phyloP scores from a whole-genome alignment of 2,797 vertebrate species.

The Mus minutoides region DNA sequence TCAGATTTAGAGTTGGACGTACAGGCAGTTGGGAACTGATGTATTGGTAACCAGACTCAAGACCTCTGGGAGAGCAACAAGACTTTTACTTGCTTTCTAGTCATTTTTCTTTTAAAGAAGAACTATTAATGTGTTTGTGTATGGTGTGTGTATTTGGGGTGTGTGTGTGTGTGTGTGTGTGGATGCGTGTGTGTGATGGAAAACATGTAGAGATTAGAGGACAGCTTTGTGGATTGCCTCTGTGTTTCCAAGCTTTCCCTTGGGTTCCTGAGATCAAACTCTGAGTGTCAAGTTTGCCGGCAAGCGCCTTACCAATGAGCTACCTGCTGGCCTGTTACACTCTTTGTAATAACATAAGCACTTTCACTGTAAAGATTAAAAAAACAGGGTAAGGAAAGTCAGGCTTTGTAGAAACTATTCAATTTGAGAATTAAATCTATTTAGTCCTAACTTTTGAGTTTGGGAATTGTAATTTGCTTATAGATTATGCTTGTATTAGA shows the following conservation, averaged over 20 bases:
- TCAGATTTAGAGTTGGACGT: background rate
- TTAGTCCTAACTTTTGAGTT: constrained; percentile 1
- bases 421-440: background rate
- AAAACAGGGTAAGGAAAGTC: background rate
- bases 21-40: background rate
- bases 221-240: background rate
- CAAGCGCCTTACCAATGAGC: background rate
- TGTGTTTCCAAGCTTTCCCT: background rate
- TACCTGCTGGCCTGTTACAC: background rate
- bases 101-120: background rate
- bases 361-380: background rate
- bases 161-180: background rate
- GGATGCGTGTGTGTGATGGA: background rate
- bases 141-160: background rate
- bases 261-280: background rate
- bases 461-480: background rate
- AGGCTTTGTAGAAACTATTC: background rate
- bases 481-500: background rate
- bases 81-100: background rate
- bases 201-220: background rate
- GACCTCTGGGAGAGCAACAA: background rate
- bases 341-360: background rate
- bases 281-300: background rate
- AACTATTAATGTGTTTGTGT: background rate
- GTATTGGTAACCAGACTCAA: background rate